These are phyloP conservation scores for Andrena haemorrhoa DNA, from an alignment of 2,888 invertebrate species.

Conservation along the genomic window DNA sequence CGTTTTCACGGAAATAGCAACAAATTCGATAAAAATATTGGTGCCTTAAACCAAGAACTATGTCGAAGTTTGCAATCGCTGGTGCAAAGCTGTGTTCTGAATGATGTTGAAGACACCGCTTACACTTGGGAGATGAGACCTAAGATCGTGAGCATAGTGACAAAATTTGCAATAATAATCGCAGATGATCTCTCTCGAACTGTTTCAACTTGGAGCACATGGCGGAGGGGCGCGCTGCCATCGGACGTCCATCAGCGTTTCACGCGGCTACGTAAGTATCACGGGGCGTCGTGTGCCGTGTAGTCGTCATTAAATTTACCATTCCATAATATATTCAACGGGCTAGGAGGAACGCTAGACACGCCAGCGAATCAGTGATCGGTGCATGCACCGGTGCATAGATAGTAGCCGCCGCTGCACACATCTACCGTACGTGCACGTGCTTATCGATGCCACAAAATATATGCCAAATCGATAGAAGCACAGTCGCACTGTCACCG, in stretches of 20 bases:
- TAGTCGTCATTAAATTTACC: conserved; percentile 46
- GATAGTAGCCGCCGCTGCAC: conserved; percentile 14
- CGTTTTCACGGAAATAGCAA: conserved; percentile 22
- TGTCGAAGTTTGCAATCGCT: too few relatives aligned
- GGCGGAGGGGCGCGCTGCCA: conserved; percentile 1
- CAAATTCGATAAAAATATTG: background rate
- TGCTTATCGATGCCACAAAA: conserved; percentile 76
- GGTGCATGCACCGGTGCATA: conserved; percentile 41
- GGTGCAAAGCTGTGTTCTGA: too few relatives aligned
- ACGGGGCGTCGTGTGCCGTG: background rate
- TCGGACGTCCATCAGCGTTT: conserved; percentile 25
- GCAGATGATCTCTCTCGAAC: too few relatives aligned
- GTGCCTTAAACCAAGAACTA: too few relatives aligned
- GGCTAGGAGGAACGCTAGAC: conserved; percentile 42
- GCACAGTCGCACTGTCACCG: conserved; percentile 17
- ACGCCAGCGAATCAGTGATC: conserved; percentile 44
- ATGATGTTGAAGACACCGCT: too few relatives aligned
- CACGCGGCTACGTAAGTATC: conserved; percentile 4
- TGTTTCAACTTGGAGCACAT: background rate
- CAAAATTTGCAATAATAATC: too few relatives aligned
- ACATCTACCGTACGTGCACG: conserved; percentile 12
- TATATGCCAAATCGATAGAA: conserved; percentile 82
- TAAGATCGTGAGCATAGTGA: too few relatives aligned
- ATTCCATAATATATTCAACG: conserved; percentile 68
- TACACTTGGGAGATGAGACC: too few relatives aligned